Evolutionary conservation across 2,888 invertebrate species (phyloP).

Genomic region (Xanthia togata): DNA sequence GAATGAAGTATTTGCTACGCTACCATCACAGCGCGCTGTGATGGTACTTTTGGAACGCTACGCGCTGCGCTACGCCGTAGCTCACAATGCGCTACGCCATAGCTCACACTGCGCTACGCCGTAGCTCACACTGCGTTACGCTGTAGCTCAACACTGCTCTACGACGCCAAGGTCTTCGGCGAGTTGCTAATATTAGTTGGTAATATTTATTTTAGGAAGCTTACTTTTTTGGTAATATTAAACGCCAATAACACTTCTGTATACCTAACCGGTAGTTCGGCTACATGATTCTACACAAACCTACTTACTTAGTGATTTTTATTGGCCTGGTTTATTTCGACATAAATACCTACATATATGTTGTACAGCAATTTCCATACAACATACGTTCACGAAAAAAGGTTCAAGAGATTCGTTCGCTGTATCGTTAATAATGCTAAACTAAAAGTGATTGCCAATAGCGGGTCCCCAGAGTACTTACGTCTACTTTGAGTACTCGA

Average conservation of each 20-base stretch:
- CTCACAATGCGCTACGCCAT: background rate
- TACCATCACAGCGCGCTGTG: too few relatives aligned
- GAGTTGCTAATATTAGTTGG: too few relatives aligned
- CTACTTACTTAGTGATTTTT: background rate
- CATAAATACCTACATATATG: background rate
- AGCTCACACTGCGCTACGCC: slow-evolving; percentile 6
- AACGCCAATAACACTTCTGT: background rate
- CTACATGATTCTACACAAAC: background rate
- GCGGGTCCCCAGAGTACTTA: slow-evolving; percentile 49
- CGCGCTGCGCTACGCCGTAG: slow-evolving; percentile 8
- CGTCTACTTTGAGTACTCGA: slow-evolving; percentile 46
- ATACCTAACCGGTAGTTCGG: background rate
- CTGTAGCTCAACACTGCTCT: too few relatives aligned
- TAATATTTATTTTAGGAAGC: too few relatives aligned
- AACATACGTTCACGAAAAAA: slow-evolving; percentile 23
- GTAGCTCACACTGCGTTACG: too few relatives aligned
- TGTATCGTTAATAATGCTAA: slow-evolving; percentile 64
- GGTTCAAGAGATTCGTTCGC: slow-evolving; percentile 48
- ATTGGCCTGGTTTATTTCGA: background rate
- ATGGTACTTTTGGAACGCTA: background rate
- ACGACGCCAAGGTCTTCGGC: background rate
- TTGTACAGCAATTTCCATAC: slow-evolving; percentile 12
- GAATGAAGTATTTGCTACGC: background rate
- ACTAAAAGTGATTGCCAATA: slow-evolving; percentile 64
- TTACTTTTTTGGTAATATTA: background rate